Base-by-base conservation (phyloP, 2,113 vertebrate genomes). In the Pholis gunnellus region DNA sequence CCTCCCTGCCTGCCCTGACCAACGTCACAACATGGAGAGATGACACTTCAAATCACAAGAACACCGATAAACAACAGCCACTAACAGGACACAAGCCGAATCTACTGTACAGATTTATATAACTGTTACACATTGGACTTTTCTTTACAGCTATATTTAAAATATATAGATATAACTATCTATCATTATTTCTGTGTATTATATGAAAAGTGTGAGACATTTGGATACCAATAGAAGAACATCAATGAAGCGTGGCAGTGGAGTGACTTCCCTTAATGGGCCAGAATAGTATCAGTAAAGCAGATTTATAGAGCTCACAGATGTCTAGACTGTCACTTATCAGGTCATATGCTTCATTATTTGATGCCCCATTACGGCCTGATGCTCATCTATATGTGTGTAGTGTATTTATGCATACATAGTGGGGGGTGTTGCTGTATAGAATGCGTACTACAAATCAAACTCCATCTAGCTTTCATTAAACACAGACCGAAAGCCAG, bases 281-380 rank as follows among this genome's bases (percentile, higher is more conserved):
- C 15, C 64, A 44, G 75, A 78, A 42, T 57, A 68, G 46, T 31
- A 65, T 78, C 46, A 70, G 11, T 50, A 38, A 50, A 56, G 50
- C 25, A 50, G 61, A 38, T 6, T 52, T 6, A 73, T 13, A n/a
- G 40, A 71, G 61, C 48, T 85, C 17, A 79, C 40, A 68, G 11
- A 63, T 54, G 63, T 79, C 75, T 61, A 56, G 50, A 60, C 75
- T 63, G 69, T 72, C 59, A 40, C 40, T 61, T 18, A 74, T 82
- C 48, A 60, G 64, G 56, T 70, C 40, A 74, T 63, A 42, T 69
- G 70, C 56, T 61, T 65, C 56, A 60, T 67, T 61, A 38, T 29
- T 46, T 61, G 10, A 36, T 48, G 68, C 50, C 40, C 34, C 25
- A 72, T 72, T 82, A 67, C 9, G 13, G 20, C 4, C 42, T 61